Evolutionary conservation across 2,113 vertebrate genomes (phyloP), one percentile per base, ranked within the genome.

Genomic region (Gymnorhina tibicen): DNA sequence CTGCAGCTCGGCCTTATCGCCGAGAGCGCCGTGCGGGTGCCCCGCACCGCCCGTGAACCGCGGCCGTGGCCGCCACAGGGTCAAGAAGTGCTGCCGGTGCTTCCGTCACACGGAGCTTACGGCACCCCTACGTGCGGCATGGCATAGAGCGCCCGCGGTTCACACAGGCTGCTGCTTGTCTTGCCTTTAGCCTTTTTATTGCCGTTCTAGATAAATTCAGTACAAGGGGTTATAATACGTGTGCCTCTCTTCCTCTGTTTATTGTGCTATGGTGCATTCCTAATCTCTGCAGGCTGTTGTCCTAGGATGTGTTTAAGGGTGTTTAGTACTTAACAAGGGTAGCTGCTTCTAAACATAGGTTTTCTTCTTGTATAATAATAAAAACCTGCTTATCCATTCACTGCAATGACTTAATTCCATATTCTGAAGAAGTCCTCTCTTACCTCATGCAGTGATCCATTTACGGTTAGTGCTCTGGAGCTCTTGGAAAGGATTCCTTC

Each of bases 151-250:
- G 33, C 20, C 85, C 50, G 75, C 75, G 3, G 58, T 3, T 30
- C 28, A 3, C 50, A 1, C 58, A 19, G 58, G 42, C 30, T n/a
- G 19, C 28, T 3, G 66, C 76, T 39, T 15, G 58, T 11, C 35
- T 26, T 3, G 63, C 53, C 39, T 28, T 46, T 3, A 35, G 80
- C 49, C 39, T 24, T 27, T 28, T 9, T 23, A 0, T 52, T 41
- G 39, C 28, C 53, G 0, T 5, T 18, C 11, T 1, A 2, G 70
- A 9, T 28, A 4, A 1, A 10, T 5, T 15, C 53, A 1, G 24
- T 9, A 0, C 16, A 12, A 9, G 41, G 9, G 21, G 0, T 16
- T n/a, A 2, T 14, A 1, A 1, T 26, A 0, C 8, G 12, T 44
- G 10, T 16, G 13, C 26, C 16, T 37, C 49, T 18, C 2, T 6